These are phyloP conservation scores for Nemoura dubitans DNA, from an alignment of 2,888 invertebrate genomes.

Conservation along the genomic window DNA sequence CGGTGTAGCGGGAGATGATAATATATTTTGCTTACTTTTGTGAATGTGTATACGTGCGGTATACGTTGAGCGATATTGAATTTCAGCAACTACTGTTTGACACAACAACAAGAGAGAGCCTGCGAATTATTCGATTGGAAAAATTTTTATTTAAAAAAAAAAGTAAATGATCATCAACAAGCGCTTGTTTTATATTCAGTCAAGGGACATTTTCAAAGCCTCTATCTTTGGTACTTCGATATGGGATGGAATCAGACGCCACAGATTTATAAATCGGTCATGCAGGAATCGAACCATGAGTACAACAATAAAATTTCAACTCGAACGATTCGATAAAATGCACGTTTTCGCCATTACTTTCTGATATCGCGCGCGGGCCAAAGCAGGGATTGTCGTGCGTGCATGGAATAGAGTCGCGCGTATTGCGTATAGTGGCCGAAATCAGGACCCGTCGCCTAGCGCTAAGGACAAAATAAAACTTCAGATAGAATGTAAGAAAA, in stretches of 20 bases:
- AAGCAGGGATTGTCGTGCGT: background rate
- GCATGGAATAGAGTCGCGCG: background rate
- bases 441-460: background rate
- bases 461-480: slow-evolving; percentile 31
- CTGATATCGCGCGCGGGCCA: background rate
- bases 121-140: too few species aligned
- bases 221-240: background rate
- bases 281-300: slow-evolving; percentile 21
- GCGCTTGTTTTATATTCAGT: background rate
- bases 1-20: background rate
- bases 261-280: background rate
- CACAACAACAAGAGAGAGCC: too few species aligned
- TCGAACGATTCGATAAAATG: slow-evolving; percentile 18
- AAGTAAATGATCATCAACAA: background rate
- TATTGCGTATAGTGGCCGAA: background rate
- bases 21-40: background rate
- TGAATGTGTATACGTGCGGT: background rate
- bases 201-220: background rate
- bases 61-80: background rate
- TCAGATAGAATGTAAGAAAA: slow-evolving; percentile 22
- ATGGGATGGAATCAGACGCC: background rate
- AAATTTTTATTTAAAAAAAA: too few species aligned
- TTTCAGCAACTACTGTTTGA: too few species aligned
- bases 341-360: slow-evolving; percentile 21
- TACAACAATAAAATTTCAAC: slow-evolving; percentile 14